Conservation (phyloP, 1,140 invertebrate species). For the Carposina sasakii region DNA sequence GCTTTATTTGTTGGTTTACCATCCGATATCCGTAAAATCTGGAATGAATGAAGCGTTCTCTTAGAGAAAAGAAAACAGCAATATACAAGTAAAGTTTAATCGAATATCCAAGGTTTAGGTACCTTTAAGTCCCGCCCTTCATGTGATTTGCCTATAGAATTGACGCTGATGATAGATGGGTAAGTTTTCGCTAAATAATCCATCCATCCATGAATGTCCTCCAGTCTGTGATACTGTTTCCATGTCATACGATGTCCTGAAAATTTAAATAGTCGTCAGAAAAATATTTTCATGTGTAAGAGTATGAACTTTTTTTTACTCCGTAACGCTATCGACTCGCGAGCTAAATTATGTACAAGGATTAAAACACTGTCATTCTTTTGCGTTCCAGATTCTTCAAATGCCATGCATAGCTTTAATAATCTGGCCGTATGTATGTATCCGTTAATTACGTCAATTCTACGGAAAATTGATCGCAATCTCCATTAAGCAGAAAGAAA, state of each 20-base stretch:
- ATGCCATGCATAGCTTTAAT: too few species aligned
- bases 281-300: too few species aligned
- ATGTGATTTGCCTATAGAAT: constrained; percentile 83
- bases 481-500: too few species aligned
- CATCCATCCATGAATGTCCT: constrained; percentile 82
- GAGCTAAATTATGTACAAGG: too few species aligned
- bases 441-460: too few species aligned
- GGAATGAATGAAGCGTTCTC: constrained; percentile 6
- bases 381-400: too few species aligned
- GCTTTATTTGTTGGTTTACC: constrained; percentile 75
- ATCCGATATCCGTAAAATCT: constrained; percentile 79
- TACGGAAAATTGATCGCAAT: too few species aligned
- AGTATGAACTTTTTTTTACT: too few species aligned
- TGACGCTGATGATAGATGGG: constrained; percentile 78
- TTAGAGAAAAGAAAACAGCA: too few species aligned
- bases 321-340: too few species aligned
- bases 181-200: constrained; percentile 83
- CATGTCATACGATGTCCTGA: constrained; percentile 87
- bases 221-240: constrained; percentile 83
- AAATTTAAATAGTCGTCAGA: constrained; percentile 18
- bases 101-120: constrained; percentile 9
- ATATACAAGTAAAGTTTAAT: constrained; percentile 7
- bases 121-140: constrained; percentile 83
- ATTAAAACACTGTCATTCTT: too few species aligned
- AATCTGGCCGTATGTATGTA: too few species aligned